Conservation (phyloP, 2,888 invertebrate species). For the Ethmia dodecea region DNA sequence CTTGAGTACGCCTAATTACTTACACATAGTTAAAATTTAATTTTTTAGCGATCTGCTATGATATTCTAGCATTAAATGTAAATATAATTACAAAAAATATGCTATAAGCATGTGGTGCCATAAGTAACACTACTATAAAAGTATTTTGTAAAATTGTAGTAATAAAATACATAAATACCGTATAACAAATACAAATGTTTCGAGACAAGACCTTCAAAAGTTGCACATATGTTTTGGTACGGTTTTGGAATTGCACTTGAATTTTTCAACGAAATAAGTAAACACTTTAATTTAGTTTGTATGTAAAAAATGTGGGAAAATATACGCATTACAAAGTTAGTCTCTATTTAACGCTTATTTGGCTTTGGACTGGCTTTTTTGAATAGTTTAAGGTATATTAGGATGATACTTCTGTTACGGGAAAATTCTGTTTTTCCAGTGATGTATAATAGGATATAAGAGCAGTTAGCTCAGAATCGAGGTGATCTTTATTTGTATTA, state of each 20-base stretch:
- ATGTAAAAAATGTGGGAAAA: conserved; percentile 73
- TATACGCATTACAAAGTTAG: conserved; percentile 74
- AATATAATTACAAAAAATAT: conserved; percentile 36
- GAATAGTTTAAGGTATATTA: conserved; percentile 54
- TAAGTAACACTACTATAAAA: conserved; percentile 62
- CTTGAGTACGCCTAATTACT: conserved; percentile 24
- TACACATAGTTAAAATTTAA: conserved; percentile 23
- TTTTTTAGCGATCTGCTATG: conserved; percentile 34
- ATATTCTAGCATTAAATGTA: conserved; percentile 39
- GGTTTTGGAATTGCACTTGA: conserved; percentile 22
- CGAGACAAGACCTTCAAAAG: conserved; percentile 1
- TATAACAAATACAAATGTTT: conserved; percentile 1
- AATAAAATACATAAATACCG: conserved; percentile 9
- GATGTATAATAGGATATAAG: conserved; percentile 23
- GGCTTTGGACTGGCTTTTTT: conserved; percentile 70
- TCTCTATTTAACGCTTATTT: conserved; percentile 62
- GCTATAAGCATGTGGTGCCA: conserved; percentile 76
- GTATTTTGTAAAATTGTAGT: conserved; percentile 45
- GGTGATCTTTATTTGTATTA: conserved; percentile 27
- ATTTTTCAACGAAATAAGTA: conserved; percentile 19
- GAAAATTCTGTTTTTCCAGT: conserved; percentile 33
- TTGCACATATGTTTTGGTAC: conserved; percentile 13
- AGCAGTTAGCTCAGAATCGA: conserved; percentile 22
- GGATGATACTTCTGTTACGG: conserved; percentile 42
- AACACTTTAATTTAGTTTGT: conserved; percentile 46